Conservation (phyloP, 1,140 invertebrate species). For the Zelostemma sp. region DNA sequence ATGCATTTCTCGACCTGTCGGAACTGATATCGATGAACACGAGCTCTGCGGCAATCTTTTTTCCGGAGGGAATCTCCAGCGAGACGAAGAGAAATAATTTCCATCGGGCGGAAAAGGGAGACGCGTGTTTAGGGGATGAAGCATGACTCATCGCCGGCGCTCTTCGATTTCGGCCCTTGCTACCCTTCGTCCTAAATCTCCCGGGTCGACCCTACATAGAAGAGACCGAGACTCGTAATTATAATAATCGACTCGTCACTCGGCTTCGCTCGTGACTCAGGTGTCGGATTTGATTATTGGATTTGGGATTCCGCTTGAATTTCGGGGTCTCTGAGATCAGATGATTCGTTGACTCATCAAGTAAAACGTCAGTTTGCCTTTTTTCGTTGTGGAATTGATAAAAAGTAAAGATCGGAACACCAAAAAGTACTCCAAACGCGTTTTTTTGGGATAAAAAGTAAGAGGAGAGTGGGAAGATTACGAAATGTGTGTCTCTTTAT, state of each 20-base stretch:
- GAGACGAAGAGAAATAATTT: constrained; percentile 51
- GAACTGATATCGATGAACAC: not conserved
- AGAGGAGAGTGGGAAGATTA: no score
- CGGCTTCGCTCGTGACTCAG: constrained; percentile 21
- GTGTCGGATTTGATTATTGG: constrained; percentile 34
- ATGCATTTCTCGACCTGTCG: no score
- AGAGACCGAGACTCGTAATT: constrained; percentile 40
- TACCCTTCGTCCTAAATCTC: constrained; percentile 12
- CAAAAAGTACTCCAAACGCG: no score
- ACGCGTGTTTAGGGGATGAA: constrained; percentile 52
- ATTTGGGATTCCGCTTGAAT: no score
- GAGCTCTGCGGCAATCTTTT: constrained; percentile 1
- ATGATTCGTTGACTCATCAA: no score
- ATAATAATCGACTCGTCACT: constrained; percentile 57
- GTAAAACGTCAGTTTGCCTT: no score
- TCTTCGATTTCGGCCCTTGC: constrained; percentile 33
- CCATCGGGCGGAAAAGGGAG: constrained; percentile 46
- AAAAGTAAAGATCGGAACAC: no score
- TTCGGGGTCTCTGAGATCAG: no score
- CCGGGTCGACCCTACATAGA: constrained; percentile 12
- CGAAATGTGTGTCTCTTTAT: not conserved
- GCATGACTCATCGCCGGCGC: constrained; percentile 58
- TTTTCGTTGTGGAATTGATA: no score
- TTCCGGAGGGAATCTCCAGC: not conserved
- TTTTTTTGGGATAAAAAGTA: no score